Base-by-base conservation (phyloP, 2,888 invertebrate species). In the Agonum fuliginosum region DNA sequence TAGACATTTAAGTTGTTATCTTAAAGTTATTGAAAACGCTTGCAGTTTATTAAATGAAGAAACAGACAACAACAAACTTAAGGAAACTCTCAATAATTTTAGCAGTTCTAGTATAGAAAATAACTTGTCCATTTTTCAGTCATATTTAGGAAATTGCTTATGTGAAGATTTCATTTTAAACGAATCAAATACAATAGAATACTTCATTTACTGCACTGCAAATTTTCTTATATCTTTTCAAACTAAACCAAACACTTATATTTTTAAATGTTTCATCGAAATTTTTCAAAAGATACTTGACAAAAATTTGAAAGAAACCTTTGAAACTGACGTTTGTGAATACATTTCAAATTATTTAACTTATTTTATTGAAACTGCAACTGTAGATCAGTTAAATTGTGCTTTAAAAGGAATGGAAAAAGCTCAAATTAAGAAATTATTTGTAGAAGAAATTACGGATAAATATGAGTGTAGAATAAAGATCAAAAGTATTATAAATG, bases 11-110 rank as follows among this genome's bases (percentile, higher is more conserved):
- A 30, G 20, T 27, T 12, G 70, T 0, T 77, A 77, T 43, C 19
- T 69, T 1, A 77, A 77, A 58, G 22, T 54, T 37, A 41, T 77
- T 22, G 70, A 77, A 58, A 77, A 70, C 19, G 6, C 48, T 20
- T 77, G 70, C 43, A 20, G 17, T 17, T 22, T 37, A 12, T 1
- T 77, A 1, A 41, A 77, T 14, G 58, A 77, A 14, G n/a, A 48
- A 69, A 54, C 17, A 14, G 70, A 69, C 1, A 43, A 27, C 1
- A 12, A 8, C 3, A 58, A 54, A 24, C 19, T 30, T 12, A 24
- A 54, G 24, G 17, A 77, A 27, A 43, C 51, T 22, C 8, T 76
- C 1, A 19, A 58, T 6, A 10, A 54, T 20, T 54, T 70, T 19
- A 54, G 24, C n/a, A 19, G 43, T 8, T 10, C 51, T 22, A 48